Base-by-base conservation (phyloP, 2,888 invertebrate species). In the Oithona nana region DNA sequence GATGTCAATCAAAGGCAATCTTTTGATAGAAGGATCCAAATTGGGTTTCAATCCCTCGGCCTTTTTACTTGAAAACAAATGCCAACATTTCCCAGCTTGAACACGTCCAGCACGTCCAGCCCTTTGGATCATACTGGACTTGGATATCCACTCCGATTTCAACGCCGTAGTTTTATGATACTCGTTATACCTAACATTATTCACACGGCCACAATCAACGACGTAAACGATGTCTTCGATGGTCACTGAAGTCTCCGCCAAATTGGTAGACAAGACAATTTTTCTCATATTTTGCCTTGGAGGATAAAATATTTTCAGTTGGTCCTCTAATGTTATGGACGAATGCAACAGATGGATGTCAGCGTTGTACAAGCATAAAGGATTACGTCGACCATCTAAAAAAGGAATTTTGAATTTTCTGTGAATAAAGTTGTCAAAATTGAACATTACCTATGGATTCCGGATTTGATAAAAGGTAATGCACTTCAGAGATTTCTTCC, bases 171-270 rank as follows among this genome's bases (percentile, higher is more conserved):
- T 16, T 39, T 39, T 39, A 16, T 39, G 16, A 6, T 11, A 39
- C 39, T 6, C 75, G 71, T 88, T 83, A 67, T 85, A 83, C 66
- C 83, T 83, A 56, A 75, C 82, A 63, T 83, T 77, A 73, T 94
- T 94, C 28, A 84, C 84, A 71, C 81, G 84, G 0, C 88, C 94
- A 67, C 82, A 80, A 71, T 95, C 88, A 39, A 95, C 79, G 0
- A 95, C 93, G 73, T 82, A 90, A 0, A 90, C 87, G 3, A 95
- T 83, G 74, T 95, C 94, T 69, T 94, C 89, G 66, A 95, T 88
- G 2, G 94, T 95, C 65, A 95, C 88, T 24, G 90, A 92, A 0
- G 93, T 93, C 75, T 95, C 94, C 0, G 94, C 93, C 66, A 95
- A 89, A 68, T 86, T 88, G 0, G 94, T 94, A 0, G 94, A 83